Evolutionary conservation across 2,888 invertebrate species (phyloP).

Genomic region (Protodeltote pygarga): DNA sequence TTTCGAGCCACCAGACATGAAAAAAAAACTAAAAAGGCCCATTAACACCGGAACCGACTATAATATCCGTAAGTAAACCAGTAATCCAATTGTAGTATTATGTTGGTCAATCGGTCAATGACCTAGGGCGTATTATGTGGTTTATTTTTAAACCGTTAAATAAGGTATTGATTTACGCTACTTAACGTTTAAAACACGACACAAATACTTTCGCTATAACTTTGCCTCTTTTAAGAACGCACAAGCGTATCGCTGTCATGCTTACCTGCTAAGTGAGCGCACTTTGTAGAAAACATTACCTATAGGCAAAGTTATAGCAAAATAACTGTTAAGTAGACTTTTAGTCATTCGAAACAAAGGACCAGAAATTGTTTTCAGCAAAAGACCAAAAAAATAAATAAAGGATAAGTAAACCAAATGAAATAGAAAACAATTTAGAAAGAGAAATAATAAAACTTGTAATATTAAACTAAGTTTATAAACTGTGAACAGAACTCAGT

Average conservation of each 20-base stretch:
- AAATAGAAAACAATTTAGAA: no score
- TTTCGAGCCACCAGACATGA: neutral
- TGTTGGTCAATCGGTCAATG: constrained; percentile 27
- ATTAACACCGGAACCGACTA: constrained; percentile 8
- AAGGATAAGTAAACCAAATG: no score
- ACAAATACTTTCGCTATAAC: no score
- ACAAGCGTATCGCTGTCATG: no score
- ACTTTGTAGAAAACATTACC: no score
- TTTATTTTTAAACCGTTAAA: neutral
- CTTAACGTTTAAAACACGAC: no score
- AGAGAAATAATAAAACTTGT: no score
- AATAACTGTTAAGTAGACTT: neutral
- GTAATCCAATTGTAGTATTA: constrained; percentile 17
- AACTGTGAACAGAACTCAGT: neutral
- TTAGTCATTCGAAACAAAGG: neutral
- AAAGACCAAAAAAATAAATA: no score
- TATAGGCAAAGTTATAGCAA: no score
- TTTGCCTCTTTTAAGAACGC: no score
- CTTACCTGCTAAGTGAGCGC: no score
- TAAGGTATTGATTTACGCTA: neutral
- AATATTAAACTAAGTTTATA: neutral
- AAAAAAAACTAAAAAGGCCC: neutral
- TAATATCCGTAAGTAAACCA: constrained; percentile 13
- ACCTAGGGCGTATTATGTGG: constrained; percentile 21
- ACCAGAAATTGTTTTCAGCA: neutral